Percentiles rank a stretch among this genome's conserved stretches.
phyloP scores from a whole-genome alignment of 2,888 invertebrate genomes.

The Sturmia bella region DNA sequence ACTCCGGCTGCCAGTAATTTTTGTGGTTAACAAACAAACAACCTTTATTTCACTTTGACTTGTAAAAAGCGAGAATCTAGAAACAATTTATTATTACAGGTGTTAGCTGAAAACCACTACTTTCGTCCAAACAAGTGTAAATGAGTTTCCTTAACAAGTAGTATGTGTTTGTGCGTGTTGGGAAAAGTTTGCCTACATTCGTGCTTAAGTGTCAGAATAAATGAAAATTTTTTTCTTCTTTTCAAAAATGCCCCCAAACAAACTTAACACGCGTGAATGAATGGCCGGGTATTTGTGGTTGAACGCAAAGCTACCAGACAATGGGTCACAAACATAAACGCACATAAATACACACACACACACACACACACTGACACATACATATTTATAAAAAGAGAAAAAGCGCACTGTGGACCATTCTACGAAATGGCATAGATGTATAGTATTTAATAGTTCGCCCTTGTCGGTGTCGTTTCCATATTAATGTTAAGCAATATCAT shows the following conservation, averaged over 20 bases:
- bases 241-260: conserved; percentile 36
- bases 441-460: too few relatives aligned
- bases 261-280: conserved; percentile 5
- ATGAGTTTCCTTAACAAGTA: not conserved
- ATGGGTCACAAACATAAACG: not conserved
- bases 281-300: conserved; percentile 38
- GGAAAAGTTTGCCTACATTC: conserved; percentile 25
- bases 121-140: not conserved
- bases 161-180: not conserved
- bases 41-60: too few relatives aligned
- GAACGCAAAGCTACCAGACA: conserved; percentile 25
- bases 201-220: conserved; percentile 67
- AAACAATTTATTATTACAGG: too few relatives aligned
- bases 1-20: too few relatives aligned
- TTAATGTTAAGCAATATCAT: too few relatives aligned
- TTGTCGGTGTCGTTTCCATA: too few relatives aligned
- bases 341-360: not conserved
- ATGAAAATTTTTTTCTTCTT: conserved; percentile 45
- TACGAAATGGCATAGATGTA: too few relatives aligned
- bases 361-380: not conserved
- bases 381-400: too few relatives aligned
- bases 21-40: too few relatives aligned
- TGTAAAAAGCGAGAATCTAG: too few relatives aligned
- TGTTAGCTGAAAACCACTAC: not conserved
- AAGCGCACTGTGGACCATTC: too few relatives aligned